These are phyloP conservation scores for Malurus melanocephalus DNA, from an alignment of 2,113 vertebrate genomes.

Conservation along the genomic window DNA sequence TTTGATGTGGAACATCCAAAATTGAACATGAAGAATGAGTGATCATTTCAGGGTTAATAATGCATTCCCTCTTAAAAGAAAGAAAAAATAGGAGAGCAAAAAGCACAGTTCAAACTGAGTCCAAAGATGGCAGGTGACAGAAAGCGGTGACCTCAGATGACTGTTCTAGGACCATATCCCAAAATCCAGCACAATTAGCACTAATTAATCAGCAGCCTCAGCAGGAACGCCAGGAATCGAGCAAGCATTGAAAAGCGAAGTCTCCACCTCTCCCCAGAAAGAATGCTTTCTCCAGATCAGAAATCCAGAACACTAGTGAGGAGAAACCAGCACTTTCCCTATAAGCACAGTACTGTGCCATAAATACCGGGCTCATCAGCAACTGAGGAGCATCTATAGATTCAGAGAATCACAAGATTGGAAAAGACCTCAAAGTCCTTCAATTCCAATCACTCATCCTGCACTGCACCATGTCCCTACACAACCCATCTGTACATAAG, in stretches of 20 bases:
- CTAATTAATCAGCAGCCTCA: constrained; percentile 40
- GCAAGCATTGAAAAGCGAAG: neutral
- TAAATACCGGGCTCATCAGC: neutral
- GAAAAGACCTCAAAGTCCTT: neutral
- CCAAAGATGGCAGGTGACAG: neutral
- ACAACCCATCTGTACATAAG: neutral
- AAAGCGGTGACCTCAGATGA: constrained; percentile 13
- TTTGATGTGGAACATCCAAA: constrained; percentile 2
- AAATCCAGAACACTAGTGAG: neutral
- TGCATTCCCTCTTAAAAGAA: neutral
- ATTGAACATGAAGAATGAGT: neutral
- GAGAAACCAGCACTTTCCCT: neutral
- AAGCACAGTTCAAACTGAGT: neutral
- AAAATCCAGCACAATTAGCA: constrained; percentile 42
- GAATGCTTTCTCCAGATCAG: neutral
- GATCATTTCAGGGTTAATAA: constrained; percentile 13
- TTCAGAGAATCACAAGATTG: neutral
- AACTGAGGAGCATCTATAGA: neutral
- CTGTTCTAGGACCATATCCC: constrained; percentile 48
- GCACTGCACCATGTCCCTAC: neutral
- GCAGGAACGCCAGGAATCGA: constrained; percentile 5
- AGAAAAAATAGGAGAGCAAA: neutral
- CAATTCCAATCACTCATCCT: neutral
- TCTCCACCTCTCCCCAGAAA: neutral
- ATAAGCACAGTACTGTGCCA: neutral